These are phyloP conservation scores for Tragulus kanchil DNA, from an alignment of 2,113 vertebrate genomes.

Conservation along the genomic window DNA sequence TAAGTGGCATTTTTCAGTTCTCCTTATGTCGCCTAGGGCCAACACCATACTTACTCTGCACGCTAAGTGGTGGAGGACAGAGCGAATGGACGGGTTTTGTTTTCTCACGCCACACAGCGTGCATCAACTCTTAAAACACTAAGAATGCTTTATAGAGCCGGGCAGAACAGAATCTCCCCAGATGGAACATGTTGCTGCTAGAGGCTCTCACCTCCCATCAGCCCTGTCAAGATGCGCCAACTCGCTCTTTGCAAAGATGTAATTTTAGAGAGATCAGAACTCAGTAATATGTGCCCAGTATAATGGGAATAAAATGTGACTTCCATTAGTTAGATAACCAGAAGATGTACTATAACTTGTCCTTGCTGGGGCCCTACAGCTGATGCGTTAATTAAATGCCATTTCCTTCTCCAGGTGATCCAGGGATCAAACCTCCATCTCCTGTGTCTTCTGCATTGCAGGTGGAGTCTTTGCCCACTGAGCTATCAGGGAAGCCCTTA, in stretches of 20 bases:
- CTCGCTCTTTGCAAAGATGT: conserved; percentile 51
- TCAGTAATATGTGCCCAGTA: not conserved
- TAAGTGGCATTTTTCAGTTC: not conserved
- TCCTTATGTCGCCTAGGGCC: not conserved
- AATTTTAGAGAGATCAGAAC: conserved; percentile 47
- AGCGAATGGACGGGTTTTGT: not conserved
- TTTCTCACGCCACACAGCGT: not conserved
- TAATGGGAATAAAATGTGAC: conserved; percentile 66
- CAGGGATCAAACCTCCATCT: too few relatives aligned
- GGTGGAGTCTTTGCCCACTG: too few relatives aligned
- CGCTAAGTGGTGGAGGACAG: not conserved
- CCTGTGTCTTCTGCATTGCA: too few relatives aligned
- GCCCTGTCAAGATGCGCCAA: not conserved
- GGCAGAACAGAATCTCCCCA: not conserved
- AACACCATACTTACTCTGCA: not conserved
- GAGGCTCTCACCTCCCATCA: conserved; percentile 49
- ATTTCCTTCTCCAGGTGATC: too few relatives aligned
- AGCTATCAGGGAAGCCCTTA: too few relatives aligned
- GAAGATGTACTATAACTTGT: conserved; percentile 42
- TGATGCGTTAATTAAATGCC: conserved; percentile 71
- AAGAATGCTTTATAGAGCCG: not conserved
- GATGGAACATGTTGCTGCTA: not conserved
- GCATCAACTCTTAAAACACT: not conserved
- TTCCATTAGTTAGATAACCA: conserved; percentile 67
- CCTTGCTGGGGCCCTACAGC: conserved; percentile 20